Evolutionary conservation across 2,888 invertebrate genomes (phyloP), one percentile per base, ranked within the genome.

Genomic region (Chrysomela aeneicollis): DNA sequence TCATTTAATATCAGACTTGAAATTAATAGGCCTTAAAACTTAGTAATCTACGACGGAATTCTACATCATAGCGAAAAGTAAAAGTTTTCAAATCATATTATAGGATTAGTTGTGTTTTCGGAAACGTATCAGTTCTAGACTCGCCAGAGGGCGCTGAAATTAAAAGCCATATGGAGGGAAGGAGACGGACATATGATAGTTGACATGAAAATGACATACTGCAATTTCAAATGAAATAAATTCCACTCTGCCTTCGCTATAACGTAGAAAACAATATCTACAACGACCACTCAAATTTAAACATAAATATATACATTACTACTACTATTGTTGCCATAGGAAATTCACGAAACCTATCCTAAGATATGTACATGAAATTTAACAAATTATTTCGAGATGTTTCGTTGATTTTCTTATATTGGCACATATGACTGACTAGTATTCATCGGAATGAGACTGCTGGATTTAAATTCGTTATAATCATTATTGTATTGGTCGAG

Each of bases 361-460:
- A 66, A 70, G 78, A 78, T 80, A 79, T 80, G 79, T 79, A 79
- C 79, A 79, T 61, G 59, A 67, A 70, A 72, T 66, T 72, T 73
- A 76, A 70, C 75, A 78, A 78, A 77, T 76, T 75, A 77, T 73
- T 68, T 50, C 73, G 75, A 75, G 72, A 75, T 72, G 73, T 73
- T 75, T 78, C 77, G 78, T 77, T 78, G 77, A 74, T 74, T 66
- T 72, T 68, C 66, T 68, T 67, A 68, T 70, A 69, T 79, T 79
- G 79, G 79, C 79, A 79, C 79, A 74, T n/a, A n/a, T 67, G 59
- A 63, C 70, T 76, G 76, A 77, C 76, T 77, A 76, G 77, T 67
- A 62, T 59, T 67, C 64, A 60, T 58, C 69, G 67, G 54, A 71
- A 69, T 70, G 66, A 64, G 64, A 69, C 68, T 58, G 54, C 63